These are phyloP conservation scores for Ericerus pela DNA, from an alignment of 1,140 invertebrate species.

Conservation along the genomic window DNA sequence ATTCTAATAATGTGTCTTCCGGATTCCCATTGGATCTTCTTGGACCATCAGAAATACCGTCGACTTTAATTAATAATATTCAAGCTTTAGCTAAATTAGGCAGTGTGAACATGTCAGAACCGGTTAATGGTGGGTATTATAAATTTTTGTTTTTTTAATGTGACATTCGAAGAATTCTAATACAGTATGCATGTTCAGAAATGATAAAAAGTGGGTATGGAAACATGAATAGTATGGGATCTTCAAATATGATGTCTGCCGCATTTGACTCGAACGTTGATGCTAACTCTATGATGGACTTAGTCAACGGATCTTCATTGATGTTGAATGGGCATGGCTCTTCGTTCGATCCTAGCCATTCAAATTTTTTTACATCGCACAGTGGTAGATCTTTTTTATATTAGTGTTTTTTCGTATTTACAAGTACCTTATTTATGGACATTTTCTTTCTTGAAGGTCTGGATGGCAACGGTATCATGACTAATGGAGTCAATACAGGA, in stretches of 20 bases:
- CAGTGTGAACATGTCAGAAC: conserved; percentile 37
- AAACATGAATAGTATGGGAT: not conserved
- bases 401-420: not conserved
- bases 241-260: not conserved
- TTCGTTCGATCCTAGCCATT: not conserved
- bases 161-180: not conserved
- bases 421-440: no score
- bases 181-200: not conserved
- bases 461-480: no score
- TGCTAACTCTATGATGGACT: not conserved
- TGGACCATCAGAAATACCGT: conserved; percentile 38
- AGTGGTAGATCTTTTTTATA: not conserved
- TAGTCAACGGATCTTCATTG: not conserved
- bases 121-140: not conserved
- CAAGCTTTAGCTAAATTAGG: conserved; percentile 76
- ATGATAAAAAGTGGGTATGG: not conserved
- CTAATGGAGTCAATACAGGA: not conserved
- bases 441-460: no score
- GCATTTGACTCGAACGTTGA: not conserved
- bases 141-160: not conserved
- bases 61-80: conserved; percentile 64
- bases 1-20: conserved; percentile 18
- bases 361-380: not conserved
- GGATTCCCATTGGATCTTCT: conserved; percentile 55
- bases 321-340: conserved; percentile 13